phyloP scores from a whole-genome alignment of 2,797 vertebrate species.

The Pangasius macronema region DNA sequence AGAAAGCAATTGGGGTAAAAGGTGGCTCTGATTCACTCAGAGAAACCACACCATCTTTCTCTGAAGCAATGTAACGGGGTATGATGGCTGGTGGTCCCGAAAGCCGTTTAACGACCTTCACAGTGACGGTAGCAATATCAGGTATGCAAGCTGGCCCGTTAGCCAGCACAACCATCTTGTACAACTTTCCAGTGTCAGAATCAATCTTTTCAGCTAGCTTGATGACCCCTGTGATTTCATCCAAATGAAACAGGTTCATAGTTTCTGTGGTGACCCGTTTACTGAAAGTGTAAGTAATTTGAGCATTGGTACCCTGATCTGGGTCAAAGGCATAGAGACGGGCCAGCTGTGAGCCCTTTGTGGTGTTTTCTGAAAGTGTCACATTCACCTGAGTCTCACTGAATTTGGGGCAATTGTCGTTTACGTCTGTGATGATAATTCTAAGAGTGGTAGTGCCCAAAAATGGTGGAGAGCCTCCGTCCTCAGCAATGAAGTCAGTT shows the following conservation, averaged over 20 bases:
- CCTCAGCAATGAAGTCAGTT: constrained; percentile 92
- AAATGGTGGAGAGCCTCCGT: constrained; percentile 88
- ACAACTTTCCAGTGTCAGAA: constrained; percentile 74
- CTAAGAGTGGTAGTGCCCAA: constrained; percentile 89
- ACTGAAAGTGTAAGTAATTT: constrained; percentile 91
- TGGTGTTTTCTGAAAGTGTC: constrained; percentile 88
- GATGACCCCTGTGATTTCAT: constrained; percentile 84
- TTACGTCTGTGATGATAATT: constrained; percentile 90
- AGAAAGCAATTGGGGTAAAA: constrained; percentile 92
- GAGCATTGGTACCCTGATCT: constrained; percentile 90
- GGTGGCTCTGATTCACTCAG: constrained; percentile 90
- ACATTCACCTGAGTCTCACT: constrained; percentile 82
- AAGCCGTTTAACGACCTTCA: constrained; percentile 84
- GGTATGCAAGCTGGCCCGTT: constrained; percentile 94
- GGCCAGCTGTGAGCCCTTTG: constrained; percentile 81
- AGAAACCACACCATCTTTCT: constrained; percentile 85
- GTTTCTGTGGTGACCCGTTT: constrained; percentile 87
- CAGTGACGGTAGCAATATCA: constrained; percentile 82
- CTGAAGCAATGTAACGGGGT: constrained; percentile 89
- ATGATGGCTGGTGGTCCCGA: constrained; percentile 85
- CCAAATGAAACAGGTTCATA: constrained; percentile 86
- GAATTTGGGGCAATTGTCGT: constrained; percentile 96
- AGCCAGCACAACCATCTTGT: constrained; percentile 89
- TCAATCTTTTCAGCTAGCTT: constrained; percentile 83
- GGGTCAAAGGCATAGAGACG: constrained; percentile 84